Evolutionary conservation across 1,140 invertebrate genomes (phyloP).

Genomic region (Agrilus planipennis): DNA sequence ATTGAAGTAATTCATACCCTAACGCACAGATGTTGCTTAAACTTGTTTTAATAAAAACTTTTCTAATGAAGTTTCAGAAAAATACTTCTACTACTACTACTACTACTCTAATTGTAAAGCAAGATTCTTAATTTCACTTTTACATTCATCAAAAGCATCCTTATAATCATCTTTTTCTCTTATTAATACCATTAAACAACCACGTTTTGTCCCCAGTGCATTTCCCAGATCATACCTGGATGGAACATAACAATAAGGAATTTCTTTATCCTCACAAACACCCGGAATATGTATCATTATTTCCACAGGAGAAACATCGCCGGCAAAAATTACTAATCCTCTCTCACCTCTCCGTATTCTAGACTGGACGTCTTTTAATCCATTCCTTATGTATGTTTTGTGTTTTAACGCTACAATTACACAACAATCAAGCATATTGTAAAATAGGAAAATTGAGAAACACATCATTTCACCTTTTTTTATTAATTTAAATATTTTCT

Average conservation of each 20-base stretch:
- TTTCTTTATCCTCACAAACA: constrained; percentile 82
- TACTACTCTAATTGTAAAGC: constrained; percentile 42
- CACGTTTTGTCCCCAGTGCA: constrained; percentile 78
- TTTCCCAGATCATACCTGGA: constrained; percentile 77
- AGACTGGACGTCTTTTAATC: constrained; percentile 80
- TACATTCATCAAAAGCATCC: constrained; percentile 60
- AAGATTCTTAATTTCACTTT: constrained; percentile 48
- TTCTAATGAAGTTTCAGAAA: too few species aligned
- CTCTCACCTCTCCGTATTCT: constrained; percentile 79
- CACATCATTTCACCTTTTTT: constrained; percentile 71
- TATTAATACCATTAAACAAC: constrained; percentile 75
- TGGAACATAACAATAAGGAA: constrained; percentile 88
- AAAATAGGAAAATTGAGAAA: background rate
- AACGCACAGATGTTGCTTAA: too few species aligned
- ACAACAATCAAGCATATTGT: background rate
- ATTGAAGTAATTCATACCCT: too few species aligned
- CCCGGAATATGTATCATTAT: constrained; percentile 92
- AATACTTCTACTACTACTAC: too few species aligned
- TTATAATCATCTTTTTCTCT: constrained; percentile 70
- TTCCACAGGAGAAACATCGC: constrained; percentile 90
- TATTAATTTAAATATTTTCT: constrained; percentile 87
- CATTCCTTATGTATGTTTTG: constrained; percentile 64
- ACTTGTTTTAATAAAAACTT: too few species aligned
- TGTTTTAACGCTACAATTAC: constrained; percentile 55
- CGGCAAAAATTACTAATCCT: constrained; percentile 83